Evolutionary conservation across 1,140 invertebrate species (phyloP).

Genomic region (Eueides isabella): DNA sequence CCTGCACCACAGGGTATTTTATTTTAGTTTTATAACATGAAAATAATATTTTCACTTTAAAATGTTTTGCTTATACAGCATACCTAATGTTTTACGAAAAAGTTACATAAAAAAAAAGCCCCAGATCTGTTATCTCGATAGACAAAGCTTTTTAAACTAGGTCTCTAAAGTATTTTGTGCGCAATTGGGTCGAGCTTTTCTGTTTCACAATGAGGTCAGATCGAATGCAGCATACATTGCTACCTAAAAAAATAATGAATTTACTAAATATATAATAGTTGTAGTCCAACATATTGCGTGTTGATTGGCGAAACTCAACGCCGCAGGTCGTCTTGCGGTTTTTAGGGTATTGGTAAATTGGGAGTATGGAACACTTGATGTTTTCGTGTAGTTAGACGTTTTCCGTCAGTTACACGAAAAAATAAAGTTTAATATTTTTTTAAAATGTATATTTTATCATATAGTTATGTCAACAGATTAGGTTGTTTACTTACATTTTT

Average conservation of each 20-base stretch:
- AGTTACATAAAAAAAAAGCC: neutral
- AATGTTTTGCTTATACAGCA: no score
- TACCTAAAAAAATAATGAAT: neutral
- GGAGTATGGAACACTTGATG: no score
- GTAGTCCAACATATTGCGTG: neutral
- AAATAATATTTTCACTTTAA: no score
- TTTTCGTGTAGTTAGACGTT: no score
- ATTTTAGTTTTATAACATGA: no score
- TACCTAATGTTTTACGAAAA: neutral
- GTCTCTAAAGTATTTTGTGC: neutral
- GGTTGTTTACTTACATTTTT: neutral
- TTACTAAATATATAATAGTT: no score
- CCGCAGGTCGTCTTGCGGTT: no score
- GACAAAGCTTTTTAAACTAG: neutral
- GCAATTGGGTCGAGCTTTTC: constrained; percentile 22
- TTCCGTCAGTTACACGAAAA: no score
- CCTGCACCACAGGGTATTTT: no score
- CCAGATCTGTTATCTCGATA: neutral
- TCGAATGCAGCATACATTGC: neutral
- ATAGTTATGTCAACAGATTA: neutral
- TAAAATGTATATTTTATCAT: no score
- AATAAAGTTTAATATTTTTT: neutral
- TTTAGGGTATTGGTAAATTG: no score
- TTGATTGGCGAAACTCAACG: neutral
- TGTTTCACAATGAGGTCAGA: constrained; percentile 20